These are phyloP conservation scores for Bos javanicus DNA, from an alignment of 2,113 vertebrate genomes.

Conservation along the genomic window DNA sequence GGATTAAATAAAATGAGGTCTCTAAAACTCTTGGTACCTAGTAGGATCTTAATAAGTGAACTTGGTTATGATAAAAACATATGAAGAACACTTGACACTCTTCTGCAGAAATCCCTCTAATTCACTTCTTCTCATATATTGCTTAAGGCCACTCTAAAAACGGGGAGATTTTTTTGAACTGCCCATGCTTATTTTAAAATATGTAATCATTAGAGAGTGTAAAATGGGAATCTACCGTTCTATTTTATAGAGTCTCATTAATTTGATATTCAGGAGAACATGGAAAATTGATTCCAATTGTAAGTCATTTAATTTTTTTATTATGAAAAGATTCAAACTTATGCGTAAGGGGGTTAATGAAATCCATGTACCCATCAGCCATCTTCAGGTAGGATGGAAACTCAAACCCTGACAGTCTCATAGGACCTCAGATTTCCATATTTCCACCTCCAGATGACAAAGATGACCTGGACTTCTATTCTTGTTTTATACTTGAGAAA, in stretches of 20 bases:
- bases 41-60: constrained; percentile 65
- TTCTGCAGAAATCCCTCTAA: constrained; percentile 43
- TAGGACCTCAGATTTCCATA: background rate
- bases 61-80: constrained; percentile 49
- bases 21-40: constrained; percentile 60
- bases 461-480: background rate
- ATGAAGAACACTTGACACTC: constrained; percentile 46
- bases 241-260: constrained; percentile 40
- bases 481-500: background rate
- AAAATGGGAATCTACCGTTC: constrained; percentile 48
- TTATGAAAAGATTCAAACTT: constrained; percentile 12
- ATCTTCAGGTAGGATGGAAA: background rate
- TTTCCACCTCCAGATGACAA: background rate
- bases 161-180: constrained; percentile 54
- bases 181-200: constrained; percentile 60
- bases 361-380: background rate
- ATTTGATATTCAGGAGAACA: constrained; percentile 48
- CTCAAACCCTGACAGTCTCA: background rate
- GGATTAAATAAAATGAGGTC: constrained; percentile 68
- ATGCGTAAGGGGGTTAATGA: background rate
- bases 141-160: constrained; percentile 63
- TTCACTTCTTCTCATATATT: constrained; percentile 29
- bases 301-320: constrained; percentile 27
- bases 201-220: constrained; percentile 39
- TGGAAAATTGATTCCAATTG: constrained; percentile 36